Percentiles rank a stretch among this genome's conserved stretches.
Conservation (phyloP, 2,113 vertebrate genomes). For the Tricholaema leucomelas region DNA sequence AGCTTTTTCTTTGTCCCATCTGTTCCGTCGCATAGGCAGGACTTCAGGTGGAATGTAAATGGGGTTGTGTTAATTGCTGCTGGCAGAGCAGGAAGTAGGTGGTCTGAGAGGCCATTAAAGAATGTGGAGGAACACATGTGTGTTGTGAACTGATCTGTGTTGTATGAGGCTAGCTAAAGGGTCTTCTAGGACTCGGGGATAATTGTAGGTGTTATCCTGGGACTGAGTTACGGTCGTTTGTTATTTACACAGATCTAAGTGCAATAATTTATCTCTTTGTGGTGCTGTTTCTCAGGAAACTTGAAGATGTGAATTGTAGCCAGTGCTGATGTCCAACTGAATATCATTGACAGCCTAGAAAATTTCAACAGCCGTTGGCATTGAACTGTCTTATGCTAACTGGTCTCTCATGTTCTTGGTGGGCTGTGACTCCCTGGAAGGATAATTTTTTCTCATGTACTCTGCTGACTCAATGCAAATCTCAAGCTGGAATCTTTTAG, state of each 20-base stretch:
- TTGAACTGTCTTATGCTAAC: background rate
- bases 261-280: background rate
- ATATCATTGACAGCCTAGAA: background rate
- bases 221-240: background rate
- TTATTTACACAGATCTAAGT: background rate
- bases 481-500: background rate
- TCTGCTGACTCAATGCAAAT: background rate
- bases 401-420: background rate
- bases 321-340: background rate
- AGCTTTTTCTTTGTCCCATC: background rate
- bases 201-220: background rate
- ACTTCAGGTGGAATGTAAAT: background rate
- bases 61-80: background rate
- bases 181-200: background rate
- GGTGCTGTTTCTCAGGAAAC: background rate
- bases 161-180: background rate
- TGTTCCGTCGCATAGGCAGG: background rate
- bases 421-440: background rate
- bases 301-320: background rate
- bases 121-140: fast-evolving
- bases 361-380: background rate
- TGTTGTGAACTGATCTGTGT: background rate
- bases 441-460: background rate
- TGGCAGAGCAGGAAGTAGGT: background rate
- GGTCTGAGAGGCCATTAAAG: background rate